These are phyloP conservation scores for Pangasius macronema DNA, from an alignment of 2,797 vertebrate species.

Conservation along the genomic window DNA sequence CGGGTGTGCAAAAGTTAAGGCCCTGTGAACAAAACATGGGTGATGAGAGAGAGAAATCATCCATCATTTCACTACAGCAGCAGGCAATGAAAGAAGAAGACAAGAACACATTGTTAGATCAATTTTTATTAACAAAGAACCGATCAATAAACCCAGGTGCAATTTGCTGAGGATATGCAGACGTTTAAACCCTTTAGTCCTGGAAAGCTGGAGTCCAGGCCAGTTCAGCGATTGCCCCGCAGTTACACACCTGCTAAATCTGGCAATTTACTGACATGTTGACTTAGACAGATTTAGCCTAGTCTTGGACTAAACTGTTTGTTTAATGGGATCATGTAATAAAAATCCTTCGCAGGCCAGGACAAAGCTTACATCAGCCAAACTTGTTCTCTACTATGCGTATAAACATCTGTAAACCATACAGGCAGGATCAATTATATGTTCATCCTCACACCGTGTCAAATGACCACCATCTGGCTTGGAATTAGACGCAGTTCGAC, in stretches of 20 bases:
- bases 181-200: neutral
- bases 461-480: constrained; percentile 2
- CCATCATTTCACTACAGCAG: neutral
- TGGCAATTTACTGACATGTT: neutral
- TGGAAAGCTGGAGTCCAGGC: constrained; percentile 15
- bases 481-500: neutral
- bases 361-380: neutral
- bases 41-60: neutral
- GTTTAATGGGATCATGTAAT: neutral
- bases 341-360: neutral
- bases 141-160: neutral
- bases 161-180: neutral
- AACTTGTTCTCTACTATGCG: neutral
- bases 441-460: neutral
- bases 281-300: neutral
- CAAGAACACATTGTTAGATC: neutral
- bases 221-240: neutral
- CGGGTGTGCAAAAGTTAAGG: constrained; percentile 58
- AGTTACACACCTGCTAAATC: neutral
- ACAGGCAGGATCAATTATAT: neutral
- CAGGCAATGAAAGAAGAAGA: neutral
- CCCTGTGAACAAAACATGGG: constrained; percentile 52
- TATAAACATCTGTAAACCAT: neutral
- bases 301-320: neutral
- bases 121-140: neutral